phyloP scores from a whole-genome alignment of 1,140 invertebrate species.

The Carcinoscorpius rotundicauda region DNA sequence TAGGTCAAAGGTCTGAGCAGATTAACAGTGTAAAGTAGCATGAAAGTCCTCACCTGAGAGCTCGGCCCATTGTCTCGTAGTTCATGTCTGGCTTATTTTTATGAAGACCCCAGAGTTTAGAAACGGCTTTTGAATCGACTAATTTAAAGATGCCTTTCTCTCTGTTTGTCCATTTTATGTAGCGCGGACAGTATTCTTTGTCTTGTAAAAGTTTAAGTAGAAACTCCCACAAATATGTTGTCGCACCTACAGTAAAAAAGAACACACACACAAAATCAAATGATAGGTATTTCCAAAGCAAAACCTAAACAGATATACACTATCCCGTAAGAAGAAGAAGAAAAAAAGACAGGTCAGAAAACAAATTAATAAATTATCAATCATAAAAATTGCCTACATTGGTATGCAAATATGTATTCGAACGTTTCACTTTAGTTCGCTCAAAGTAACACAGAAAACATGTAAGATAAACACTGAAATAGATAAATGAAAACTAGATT shows the following conservation, averaged over 20 bases:
- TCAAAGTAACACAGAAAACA: too few species aligned
- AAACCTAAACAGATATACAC: constrained; percentile 7
- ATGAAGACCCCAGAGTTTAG: constrained; percentile 93
- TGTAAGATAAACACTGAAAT: too few species aligned
- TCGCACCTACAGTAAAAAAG: constrained; percentile 49
- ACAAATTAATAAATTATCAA: too few species aligned
- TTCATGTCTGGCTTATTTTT: constrained; percentile 99
- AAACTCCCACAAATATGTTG: constrained; percentile 99
- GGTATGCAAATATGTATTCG: too few species aligned
- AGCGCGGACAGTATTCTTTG: constrained; percentile 92
- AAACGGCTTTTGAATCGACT: constrained; percentile 97
- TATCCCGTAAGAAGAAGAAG: not conserved
- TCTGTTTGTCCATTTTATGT: constrained; percentile 98
- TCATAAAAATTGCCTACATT: too few species aligned
- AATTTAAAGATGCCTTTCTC: constrained; percentile 97
- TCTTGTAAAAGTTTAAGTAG: constrained; percentile 93
- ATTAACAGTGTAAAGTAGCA: too few species aligned
- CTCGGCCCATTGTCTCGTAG: constrained; percentile 99
- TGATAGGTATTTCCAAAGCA: not conserved
- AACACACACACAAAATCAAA: not conserved
- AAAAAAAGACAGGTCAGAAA: too few species aligned
- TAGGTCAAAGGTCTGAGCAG: too few species aligned
- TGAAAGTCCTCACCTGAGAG: constrained; percentile 52
- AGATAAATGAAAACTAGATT: too few species aligned
- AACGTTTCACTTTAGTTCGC: too few species aligned